A percentile compares a stretch with the other conserved stretches of the same genome.
Conservation (phyloP, 2,888 invertebrate species). For the Kuschelorhynchus macadamiae region DNA sequence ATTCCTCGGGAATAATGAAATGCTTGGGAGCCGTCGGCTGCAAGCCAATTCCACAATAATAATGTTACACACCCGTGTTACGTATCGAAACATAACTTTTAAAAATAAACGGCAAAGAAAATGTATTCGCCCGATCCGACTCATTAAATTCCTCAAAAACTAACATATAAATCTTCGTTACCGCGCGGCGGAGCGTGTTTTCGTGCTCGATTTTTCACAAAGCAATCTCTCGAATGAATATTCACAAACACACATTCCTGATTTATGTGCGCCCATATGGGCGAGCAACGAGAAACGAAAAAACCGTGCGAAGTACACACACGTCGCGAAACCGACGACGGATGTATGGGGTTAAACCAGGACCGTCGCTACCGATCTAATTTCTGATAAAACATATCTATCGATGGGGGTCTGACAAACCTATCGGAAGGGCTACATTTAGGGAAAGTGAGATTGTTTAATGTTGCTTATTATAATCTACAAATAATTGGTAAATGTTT, state of each 20-base stretch:
- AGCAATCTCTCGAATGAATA: constrained; percentile 50
- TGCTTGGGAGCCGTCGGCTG: neutral
- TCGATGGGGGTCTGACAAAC: too few species aligned
- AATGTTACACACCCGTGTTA: constrained; percentile 27
- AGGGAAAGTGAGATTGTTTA: too few species aligned
- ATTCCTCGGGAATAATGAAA: too few species aligned
- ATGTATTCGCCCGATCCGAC: constrained; percentile 46
- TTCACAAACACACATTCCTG: constrained; percentile 49
- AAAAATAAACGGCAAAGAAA: constrained; percentile 48
- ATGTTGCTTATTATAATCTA: too few species aligned
- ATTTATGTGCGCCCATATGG: constrained; percentile 46
- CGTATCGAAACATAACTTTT: constrained; percentile 40
- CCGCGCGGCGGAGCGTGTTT: constrained; percentile 39
- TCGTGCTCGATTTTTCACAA: constrained; percentile 50
- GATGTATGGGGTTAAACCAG: constrained; percentile 38
- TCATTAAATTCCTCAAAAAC: constrained; percentile 50
- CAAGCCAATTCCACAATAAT: neutral
- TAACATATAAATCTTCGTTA: constrained; percentile 47
- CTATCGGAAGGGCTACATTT: too few species aligned
- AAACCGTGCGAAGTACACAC: constrained; percentile 37
- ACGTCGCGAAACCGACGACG: constrained; percentile 17
- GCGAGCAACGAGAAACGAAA: constrained; percentile 21
- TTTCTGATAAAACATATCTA: too few species aligned
- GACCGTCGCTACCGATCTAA: too few species aligned
- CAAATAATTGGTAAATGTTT: too few species aligned